A percentile compares a stretch with the other conserved stretches of the same genome.
These are phyloP conservation scores for Hydrolagus affinis DNA, from an alignment of 2,113 vertebrate species.

Conservation along the genomic window DNA sequence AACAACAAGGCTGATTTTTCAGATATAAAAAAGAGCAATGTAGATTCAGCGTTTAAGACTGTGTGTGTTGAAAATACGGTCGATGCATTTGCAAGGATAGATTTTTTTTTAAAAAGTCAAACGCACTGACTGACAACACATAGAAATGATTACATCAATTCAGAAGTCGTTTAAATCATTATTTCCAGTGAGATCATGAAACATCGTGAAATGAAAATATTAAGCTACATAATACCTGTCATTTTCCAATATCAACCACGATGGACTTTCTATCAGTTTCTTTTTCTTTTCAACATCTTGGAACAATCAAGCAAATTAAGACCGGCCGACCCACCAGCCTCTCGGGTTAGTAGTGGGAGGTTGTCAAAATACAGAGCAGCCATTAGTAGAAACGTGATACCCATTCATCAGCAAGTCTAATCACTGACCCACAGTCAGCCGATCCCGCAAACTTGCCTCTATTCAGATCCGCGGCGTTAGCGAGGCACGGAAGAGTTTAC, in stretches of 20 bases:
- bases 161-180: background rate
- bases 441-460: slow-evolving; percentile 44
- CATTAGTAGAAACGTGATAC: slow-evolving; percentile 82
- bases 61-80: too few relatives aligned
- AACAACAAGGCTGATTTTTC: too few relatives aligned
- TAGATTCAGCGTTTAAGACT: too few relatives aligned
- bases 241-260: slow-evolving; percentile 20
- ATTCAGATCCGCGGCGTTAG: slow-evolving; percentile 45
- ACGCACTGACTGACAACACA: too few relatives aligned
- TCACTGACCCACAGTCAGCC: slow-evolving; percentile 53
- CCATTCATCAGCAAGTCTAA: slow-evolving; percentile 72
- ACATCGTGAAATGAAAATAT: slow-evolving; percentile 20
- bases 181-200: slow-evolving; percentile 1
- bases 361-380: slow-evolving; percentile 76
- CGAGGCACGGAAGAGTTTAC: slow-evolving; percentile 77
- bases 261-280: slow-evolving; percentile 30
- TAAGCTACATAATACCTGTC: background rate
- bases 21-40: too few relatives aligned
- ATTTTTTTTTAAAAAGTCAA: too few relatives aligned
- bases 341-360: slow-evolving; percentile 75
- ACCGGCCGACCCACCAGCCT: slow-evolving; percentile 71
- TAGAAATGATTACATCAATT: background rate
- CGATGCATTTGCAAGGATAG: too few relatives aligned
- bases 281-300: slow-evolving; percentile 72
- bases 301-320: slow-evolving; percentile 86